Conservation (phyloP, 2,113 vertebrate genomes). For the Geococcyx californianus region DNA sequence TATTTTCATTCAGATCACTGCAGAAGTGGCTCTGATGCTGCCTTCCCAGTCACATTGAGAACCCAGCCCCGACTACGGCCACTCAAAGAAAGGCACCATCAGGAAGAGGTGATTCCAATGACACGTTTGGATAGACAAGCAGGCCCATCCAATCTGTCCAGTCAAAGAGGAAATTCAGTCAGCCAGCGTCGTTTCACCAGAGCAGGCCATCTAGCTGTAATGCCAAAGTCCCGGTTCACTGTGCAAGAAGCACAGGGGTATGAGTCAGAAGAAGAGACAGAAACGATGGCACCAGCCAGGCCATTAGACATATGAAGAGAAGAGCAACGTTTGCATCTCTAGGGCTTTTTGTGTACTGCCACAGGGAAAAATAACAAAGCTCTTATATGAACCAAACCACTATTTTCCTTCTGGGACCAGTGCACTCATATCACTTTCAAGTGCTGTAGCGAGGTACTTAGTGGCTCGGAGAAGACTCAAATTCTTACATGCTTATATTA, state of each 20-base stretch:
- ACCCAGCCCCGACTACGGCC: neutral
- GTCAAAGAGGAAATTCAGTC: neutral
- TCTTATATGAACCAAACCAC: neutral
- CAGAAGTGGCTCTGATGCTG: neutral
- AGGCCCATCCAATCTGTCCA: neutral
- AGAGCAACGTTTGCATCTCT: neutral
- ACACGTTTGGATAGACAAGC: neutral
- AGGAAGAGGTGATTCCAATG: constrained; percentile 52
- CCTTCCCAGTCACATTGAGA: neutral
- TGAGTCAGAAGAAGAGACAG: constrained; percentile 68
- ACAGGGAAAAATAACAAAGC: constrained; percentile 53
- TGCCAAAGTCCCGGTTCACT: constrained; percentile 7
- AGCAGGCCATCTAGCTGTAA: neutral
- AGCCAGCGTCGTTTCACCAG: neutral
- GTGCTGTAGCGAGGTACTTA: neutral
- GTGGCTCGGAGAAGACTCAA: neutral
- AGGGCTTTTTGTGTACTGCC: constrained; percentile 14
- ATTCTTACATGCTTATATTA: neutral
- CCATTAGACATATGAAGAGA: constrained; percentile 55
- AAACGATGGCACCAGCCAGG: neutral
- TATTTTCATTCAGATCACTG: constrained; percentile 48
- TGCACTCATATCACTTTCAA: neutral
- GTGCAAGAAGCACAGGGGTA: neutral
- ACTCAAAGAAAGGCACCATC: neutral
- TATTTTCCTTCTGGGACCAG: neutral